Percentiles rank a stretch among this genome's conserved stretches.
phyloP scores from a whole-genome alignment of 2,113 vertebrate species.

The Aegotheles bennettii region DNA sequence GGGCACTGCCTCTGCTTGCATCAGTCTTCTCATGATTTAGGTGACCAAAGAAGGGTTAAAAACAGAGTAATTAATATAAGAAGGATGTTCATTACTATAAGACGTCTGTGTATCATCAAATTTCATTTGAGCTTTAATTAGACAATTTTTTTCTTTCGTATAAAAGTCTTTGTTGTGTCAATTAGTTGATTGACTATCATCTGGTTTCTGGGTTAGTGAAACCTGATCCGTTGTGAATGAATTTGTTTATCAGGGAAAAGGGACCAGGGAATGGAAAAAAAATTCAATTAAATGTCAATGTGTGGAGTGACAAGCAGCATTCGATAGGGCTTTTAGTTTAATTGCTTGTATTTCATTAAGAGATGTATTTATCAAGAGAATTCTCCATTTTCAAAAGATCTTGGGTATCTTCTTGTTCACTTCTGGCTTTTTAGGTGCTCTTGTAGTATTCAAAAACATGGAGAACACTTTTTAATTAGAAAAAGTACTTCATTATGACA shows the following conservation, averaged over 20 bases:
- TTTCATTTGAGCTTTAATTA: constrained; percentile 78
- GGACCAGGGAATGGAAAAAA: constrained; percentile 71
- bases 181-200: constrained; percentile 93
- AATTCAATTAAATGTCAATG: constrained; percentile 86
- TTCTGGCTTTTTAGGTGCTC: constrained; percentile 16
- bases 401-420: neutral
- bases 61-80: constrained; percentile 68
- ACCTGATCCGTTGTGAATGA: constrained; percentile 84
- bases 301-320: constrained; percentile 84
- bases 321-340: constrained; percentile 94
- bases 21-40: neutral
- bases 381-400: constrained; percentile 72
- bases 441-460: neutral
- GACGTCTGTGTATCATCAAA: constrained; percentile 70
- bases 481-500: constrained; percentile 36
- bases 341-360: constrained; percentile 92
- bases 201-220: constrained; percentile 79
- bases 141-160: constrained; percentile 66
- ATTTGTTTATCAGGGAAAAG: constrained; percentile 82
- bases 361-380: constrained; percentile 80
- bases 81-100: constrained; percentile 71
- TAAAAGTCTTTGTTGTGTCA: constrained; percentile 86
- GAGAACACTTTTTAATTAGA: constrained; percentile 30
- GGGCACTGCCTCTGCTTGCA: neutral
- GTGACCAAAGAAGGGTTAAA: constrained; percentile 40